These are phyloP conservation scores for Rousettus madagascariensis DNA, from an alignment of 2,797 vertebrate genomes.

Conservation along the genomic window DNA sequence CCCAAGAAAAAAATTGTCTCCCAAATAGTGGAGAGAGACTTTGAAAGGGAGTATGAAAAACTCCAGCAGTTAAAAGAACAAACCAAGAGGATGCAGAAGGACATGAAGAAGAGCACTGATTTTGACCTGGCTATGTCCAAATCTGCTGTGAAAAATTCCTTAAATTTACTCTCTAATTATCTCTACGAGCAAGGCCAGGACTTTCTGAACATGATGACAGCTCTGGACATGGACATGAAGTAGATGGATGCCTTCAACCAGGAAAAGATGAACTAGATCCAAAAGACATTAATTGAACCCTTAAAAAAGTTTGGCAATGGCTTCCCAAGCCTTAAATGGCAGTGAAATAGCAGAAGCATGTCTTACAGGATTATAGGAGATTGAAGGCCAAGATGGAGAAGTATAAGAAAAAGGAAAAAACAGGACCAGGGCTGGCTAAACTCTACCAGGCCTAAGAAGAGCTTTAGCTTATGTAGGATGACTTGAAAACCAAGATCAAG, in stretches of 20 bases:
- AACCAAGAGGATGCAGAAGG: conserved; percentile 97
- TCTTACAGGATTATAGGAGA: conserved; percentile 91
- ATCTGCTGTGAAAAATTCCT: conserved; percentile 92
- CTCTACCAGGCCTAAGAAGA: conserved; percentile 93
- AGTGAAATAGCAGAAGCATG: conserved; percentile 91
- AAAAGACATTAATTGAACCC: conserved; percentile 93
- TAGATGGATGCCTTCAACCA: conserved; percentile 95
- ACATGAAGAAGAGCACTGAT: conserved; percentile 97
- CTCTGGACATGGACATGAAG: conserved; percentile 92
- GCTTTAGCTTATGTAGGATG: conserved; percentile 90
- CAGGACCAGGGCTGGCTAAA: conserved; percentile 90
- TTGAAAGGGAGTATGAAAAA: conserved; percentile 96
- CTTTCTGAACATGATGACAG: conserved; percentile 91
- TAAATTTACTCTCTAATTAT: conserved; percentile 90
- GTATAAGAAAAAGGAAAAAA: conserved; percentile 94
- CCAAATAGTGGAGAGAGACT: conserved; percentile 96
- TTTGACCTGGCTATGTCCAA: conserved; percentile 96
- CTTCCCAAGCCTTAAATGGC: conserved; percentile 95
- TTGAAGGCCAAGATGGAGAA: conserved; percentile 93
- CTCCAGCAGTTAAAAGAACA: conserved; percentile 97
- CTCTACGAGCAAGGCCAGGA: conserved; percentile 92
- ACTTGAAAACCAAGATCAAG: conserved; percentile 94
- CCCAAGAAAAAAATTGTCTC: conserved; percentile 96
- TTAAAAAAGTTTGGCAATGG: conserved; percentile 93
- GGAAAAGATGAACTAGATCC: conserved; percentile 96